A percentile compares a stretch with the other conserved stretches of the same genome.
Evolutionary conservation across 2,113 vertebrate species (phyloP).

Genomic region (Atherinomorus stipes): DNA sequence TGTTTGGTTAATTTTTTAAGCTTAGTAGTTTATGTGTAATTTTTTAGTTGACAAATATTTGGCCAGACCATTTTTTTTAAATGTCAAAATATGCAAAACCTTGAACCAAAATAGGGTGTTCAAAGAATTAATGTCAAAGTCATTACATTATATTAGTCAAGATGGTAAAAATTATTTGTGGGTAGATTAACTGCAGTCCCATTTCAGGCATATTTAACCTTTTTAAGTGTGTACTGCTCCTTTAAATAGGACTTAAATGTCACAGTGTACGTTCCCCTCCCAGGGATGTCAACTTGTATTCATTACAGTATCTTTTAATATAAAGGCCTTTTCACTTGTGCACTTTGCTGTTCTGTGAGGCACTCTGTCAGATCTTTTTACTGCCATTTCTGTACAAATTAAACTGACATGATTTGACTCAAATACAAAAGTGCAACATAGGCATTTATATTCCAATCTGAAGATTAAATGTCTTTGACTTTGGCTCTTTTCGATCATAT

Average conservation of each 20-base stretch:
- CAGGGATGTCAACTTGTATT: slow-evolving; percentile 1
- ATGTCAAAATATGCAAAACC: no score
- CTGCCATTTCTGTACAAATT: slow-evolving; percentile 25
- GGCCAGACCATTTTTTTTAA: no score
- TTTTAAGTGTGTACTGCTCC: neutral
- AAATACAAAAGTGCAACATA: slow-evolving; percentile 23
- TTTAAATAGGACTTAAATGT: slow-evolving; percentile 5
- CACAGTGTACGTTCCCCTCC: neutral
- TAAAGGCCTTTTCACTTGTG: slow-evolving; percentile 8
- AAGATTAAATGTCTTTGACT: slow-evolving; percentile 47
- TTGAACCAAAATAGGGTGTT: no score
- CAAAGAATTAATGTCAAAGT: no score
- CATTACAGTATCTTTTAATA: slow-evolving; percentile 10
- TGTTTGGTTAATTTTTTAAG: no score
- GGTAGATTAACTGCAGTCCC: neutral
- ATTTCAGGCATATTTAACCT: slow-evolving; percentile 7
- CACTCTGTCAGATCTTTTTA: slow-evolving; percentile 29
- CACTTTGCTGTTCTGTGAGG: slow-evolving; percentile 20
- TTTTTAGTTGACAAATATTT: no score
- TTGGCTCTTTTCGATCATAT: slow-evolving; percentile 44
- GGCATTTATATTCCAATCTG: slow-evolving; percentile 29
- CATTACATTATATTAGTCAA: neutral
- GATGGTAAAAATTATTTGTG: slow-evolving; percentile 16
- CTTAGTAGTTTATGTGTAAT: no score
- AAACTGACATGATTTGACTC: slow-evolving; percentile 38